Conservation (phyloP, 1,140 invertebrate species). For the Rhagoletis zephyria region DNA sequence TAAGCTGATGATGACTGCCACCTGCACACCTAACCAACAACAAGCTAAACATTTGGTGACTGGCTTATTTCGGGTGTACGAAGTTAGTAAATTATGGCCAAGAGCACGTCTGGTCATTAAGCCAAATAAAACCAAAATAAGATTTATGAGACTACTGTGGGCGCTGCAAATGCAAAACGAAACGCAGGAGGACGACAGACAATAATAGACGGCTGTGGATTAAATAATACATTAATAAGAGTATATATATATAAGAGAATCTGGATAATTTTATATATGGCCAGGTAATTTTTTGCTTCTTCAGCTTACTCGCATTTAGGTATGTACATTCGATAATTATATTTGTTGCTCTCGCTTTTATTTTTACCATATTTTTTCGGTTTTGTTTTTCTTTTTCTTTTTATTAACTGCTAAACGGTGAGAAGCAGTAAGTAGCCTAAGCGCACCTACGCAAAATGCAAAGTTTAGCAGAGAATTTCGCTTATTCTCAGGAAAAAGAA, state of each 20-base stretch:
- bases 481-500: too few species aligned
- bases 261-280: not conserved
- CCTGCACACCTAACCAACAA: not conserved
- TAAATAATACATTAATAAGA: not conserved
- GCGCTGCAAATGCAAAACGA: not conserved
- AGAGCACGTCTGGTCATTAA: constrained; percentile 73
- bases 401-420: too few species aligned
- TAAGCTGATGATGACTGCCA: not conserved
- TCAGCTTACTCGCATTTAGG: too few species aligned
- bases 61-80: constrained; percentile 6
- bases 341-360: not conserved
- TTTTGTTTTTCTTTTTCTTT: too few species aligned
- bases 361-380: too few species aligned
- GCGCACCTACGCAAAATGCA: too few species aligned
- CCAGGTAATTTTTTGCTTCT: too few species aligned
- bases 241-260: not conserved
- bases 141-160: constrained; percentile 64
- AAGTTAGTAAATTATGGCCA: constrained; percentile 68
- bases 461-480: too few species aligned
- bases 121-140: constrained; percentile 73
- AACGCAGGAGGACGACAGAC: not conserved
- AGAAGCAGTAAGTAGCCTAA: too few species aligned
- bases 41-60: not conserved
- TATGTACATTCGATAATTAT: not conserved
- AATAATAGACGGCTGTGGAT: not conserved